Base-by-base conservation (phyloP, 2,797 vertebrate genomes). In the Bufotes viridis region DNA sequence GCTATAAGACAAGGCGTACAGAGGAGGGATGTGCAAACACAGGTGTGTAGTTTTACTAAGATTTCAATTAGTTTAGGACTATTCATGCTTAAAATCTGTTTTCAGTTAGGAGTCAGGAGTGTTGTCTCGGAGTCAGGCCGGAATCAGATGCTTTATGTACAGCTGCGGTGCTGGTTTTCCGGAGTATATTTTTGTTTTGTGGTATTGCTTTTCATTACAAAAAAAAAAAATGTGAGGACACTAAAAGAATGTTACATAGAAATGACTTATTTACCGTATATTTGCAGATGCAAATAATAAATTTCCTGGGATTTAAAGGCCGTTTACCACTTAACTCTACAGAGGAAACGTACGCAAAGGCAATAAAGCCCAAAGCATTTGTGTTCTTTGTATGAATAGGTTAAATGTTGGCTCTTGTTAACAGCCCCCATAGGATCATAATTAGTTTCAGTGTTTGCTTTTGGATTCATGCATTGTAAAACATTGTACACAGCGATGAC, bases 1-100 rank as follows among this genome's bases (percentile, higher is more conserved):
- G 90, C 75, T 84, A 89, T 78, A 81, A 80, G 78, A 81, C 70
- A 88, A 87, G 81, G 86, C 90, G 24, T 82, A 81, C 89, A 87
- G 87, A 22, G 87, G 91, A 91, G 88, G 90, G 91, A 91, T 85
- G 89, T 90, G 88, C 90, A 91, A 90, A 91, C 90, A 92, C 91
- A 93, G 90, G 90, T 91, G 84, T 91, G 91, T 88, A 90, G 91
- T 88, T 90, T 89, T 93, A 91, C 90, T 79, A 74, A 82, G 79
- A 86, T 90, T 92, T 93, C 90, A 87, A 87, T 90, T 80, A 92
- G 89, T 89, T 91, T 81, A 85, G 91, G 87, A 82, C 83, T 87
- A 90, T 90, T 92, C 90, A 87, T 87, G 91, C 91, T 84, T 82
- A 88, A 87, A 94, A 91, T 93, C 90, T 89, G 89, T 90, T 90